These are phyloP conservation scores for Antechinus flavipes DNA, from an alignment of 2,113 vertebrate species.

Conservation along the genomic window DNA sequence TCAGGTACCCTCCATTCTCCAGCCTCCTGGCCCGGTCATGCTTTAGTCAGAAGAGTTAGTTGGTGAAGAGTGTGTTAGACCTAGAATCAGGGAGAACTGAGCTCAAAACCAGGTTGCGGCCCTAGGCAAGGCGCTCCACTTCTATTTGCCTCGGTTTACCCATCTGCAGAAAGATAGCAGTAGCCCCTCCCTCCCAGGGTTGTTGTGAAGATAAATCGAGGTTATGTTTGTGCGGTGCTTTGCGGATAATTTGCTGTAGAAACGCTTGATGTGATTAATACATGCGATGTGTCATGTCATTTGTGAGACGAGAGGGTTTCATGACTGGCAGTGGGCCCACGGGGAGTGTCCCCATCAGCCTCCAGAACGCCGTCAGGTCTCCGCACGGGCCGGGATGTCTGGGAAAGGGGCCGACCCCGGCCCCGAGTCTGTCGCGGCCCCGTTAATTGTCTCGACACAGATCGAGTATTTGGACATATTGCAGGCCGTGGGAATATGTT, in stretches of 20 bases:
- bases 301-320: neutral
- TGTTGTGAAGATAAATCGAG: neutral
- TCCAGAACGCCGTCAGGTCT: neutral
- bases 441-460: too few species aligned
- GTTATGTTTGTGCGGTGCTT: neutral
- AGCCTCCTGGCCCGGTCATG: neutral
- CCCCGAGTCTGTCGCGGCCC: too few species aligned
- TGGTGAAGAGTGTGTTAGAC: too few species aligned
- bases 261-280: neutral
- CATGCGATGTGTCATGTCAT: neutral
- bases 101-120: neutral
- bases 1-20: too few species aligned
- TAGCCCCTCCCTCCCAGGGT: neutral
- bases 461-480: too few species aligned
- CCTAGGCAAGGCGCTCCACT: neutral
- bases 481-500: too few species aligned
- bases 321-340: neutral
- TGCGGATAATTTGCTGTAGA: neutral
- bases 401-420: too few species aligned
- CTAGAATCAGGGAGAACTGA: neutral
- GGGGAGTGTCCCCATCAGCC: neutral
- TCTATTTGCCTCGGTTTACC: neutral
- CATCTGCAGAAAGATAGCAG: neutral
- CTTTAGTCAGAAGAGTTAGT: neutral
- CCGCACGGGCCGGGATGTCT: too few species aligned